Percentiles rank a stretch among this genome's conserved stretches.
Conservation (phyloP, 2,113 vertebrate genomes). For the Tachycineta bicolor region DNA sequence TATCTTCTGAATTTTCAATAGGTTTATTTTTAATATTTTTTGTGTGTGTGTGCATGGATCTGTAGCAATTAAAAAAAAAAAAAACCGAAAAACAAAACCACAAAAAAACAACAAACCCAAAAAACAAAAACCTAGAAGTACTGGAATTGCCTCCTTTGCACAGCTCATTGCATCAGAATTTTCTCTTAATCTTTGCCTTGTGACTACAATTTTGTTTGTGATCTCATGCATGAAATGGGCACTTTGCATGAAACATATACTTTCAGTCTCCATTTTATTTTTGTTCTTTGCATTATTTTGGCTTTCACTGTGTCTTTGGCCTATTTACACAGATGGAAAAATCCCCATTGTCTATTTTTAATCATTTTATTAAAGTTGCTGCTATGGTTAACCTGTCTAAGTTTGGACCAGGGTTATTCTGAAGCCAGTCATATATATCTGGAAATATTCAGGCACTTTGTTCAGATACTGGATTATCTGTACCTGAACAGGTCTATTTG, state of each 20-base stretch:
- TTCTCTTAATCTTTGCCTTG: conserved; percentile 19
- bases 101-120: neutral
- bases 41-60: neutral
- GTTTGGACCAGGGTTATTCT: neutral
- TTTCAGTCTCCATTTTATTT: neutral
- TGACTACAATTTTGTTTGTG: conserved; percentile 5
- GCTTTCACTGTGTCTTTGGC: neutral
- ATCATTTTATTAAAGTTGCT: neutral
- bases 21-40: neutral
- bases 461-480: neutral
- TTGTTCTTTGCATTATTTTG: neutral
- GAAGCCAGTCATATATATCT: neutral
- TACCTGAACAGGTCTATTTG: neutral
- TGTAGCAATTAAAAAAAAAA: neutral
- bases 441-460: neutral
- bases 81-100: neutral
- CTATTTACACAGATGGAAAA: neutral
- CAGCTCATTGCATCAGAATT: conserved; percentile 1
- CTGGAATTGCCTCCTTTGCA: neutral
- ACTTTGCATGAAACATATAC: neutral
- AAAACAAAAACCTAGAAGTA: neutral
- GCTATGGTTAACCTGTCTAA: neutral
- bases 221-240: neutral
- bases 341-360: neutral
- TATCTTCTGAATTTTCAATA: neutral